These are phyloP conservation scores for Amblyjoppa fuscipennis DNA, from an alignment of 2,888 invertebrate species.

Conservation along the genomic window DNA sequence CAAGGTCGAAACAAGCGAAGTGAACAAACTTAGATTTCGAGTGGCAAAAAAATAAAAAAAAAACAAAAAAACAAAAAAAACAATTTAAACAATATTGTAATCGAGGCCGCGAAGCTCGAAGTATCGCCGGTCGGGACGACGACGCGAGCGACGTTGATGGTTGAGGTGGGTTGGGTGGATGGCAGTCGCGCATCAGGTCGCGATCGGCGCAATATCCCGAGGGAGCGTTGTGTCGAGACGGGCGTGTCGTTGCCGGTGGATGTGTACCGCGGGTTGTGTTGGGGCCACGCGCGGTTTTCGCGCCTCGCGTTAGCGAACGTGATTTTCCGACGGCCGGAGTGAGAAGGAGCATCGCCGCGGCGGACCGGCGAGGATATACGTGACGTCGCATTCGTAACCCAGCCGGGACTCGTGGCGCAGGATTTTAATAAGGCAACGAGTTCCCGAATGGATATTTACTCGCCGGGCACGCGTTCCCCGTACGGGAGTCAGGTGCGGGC, in stretches of 20 bases:
- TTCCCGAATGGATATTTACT: constrained; percentile 46
- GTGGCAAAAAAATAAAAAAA: too few species aligned
- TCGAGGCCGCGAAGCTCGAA: not conserved
- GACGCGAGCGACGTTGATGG: not conserved
- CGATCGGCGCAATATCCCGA: constrained; percentile 1
- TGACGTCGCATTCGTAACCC: constrained; percentile 18
- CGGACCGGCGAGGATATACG: not conserved
- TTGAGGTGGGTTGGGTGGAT: not conserved
- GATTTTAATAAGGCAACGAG: constrained; percentile 57
- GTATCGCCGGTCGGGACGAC: not conserved
- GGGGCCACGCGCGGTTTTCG: constrained; percentile 38
- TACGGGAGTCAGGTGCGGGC: constrained; percentile 21
- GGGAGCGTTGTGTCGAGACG: not conserved
- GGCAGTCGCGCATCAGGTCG: not conserved
- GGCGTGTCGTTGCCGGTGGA: constrained; percentile 13
- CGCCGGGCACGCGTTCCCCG: constrained; percentile 34
- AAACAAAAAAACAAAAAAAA: too few species aligned
- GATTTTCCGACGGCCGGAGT: constrained; percentile 24
- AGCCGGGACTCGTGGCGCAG: constrained; percentile 16
- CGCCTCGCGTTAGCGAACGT: constrained; percentile 27
- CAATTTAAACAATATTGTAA: too few species aligned
- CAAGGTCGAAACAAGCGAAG: too few species aligned
- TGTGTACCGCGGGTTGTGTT: not conserved
- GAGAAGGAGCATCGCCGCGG: not conserved
- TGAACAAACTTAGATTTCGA: too few species aligned